Conservation (phyloP, 2,797 vertebrate genomes). For the Liparis tanakae region DNA sequence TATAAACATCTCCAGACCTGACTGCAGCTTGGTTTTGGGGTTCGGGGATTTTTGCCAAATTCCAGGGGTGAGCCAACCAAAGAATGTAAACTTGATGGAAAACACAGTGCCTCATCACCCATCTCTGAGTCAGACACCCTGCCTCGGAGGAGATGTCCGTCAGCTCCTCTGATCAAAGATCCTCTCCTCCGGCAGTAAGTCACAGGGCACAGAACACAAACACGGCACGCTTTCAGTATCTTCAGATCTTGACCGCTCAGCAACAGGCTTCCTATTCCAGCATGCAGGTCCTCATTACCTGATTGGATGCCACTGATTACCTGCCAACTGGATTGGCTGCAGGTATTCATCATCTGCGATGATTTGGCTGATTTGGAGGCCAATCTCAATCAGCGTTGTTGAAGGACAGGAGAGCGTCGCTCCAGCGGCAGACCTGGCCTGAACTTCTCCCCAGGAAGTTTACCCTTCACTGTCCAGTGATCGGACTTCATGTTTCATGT, state of each 20-base stretch:
- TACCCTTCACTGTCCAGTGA: constrained; percentile 18
- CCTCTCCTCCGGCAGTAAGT: constrained; percentile 64
- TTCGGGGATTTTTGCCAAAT: constrained; percentile 57
- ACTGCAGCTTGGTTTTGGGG: constrained; percentile 35
- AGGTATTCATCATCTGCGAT: constrained; percentile 76
- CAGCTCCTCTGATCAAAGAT: constrained; percentile 59
- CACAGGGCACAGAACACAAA: constrained; percentile 55
- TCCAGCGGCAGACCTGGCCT: constrained; percentile 52
- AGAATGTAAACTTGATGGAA: constrained; percentile 53
- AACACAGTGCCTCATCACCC: constrained; percentile 64
- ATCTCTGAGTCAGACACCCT: constrained; percentile 62
- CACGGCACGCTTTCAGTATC: constrained; percentile 45
- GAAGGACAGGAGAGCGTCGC: constrained; percentile 54
- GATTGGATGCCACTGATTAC: constrained; percentile 76
- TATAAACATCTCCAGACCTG: constrained; percentile 68
- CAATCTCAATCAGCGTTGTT: constrained; percentile 72
- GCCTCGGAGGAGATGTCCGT: constrained; percentile 61
- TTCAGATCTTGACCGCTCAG: constrained; percentile 57
- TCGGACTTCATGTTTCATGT: constrained; percentile 64
- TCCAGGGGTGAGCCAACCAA: constrained; percentile 44
- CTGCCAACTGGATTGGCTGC: constrained; percentile 78
- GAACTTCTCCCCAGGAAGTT: constrained; percentile 34
- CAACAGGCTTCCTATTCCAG: constrained; percentile 72
- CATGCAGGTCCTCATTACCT: constrained; percentile 76
- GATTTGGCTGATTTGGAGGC: constrained; percentile 66